Base-by-base conservation (phyloP, 1,140 invertebrate species). In the Achatina immaculata region DNA sequence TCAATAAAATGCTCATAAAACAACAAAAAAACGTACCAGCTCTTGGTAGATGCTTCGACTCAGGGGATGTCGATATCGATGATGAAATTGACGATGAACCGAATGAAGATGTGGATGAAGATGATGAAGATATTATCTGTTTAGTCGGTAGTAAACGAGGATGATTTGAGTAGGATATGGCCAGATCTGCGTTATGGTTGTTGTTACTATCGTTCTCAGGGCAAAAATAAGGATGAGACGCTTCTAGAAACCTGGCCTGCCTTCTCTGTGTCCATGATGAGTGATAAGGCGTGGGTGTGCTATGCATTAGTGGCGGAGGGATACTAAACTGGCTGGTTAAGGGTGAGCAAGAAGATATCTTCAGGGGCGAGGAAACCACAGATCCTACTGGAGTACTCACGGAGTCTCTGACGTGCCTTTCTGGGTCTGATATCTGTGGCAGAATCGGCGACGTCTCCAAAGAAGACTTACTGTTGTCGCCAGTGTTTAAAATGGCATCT, bases 401-500 rank as follows among this genome's bases (percentile, higher is more conserved):
- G 9, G 68, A 6, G 14, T 71, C 38, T 40, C 19, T 6, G 6
- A 69, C 6, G 4, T 6, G 40, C 31, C 34, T 42, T 7, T 16
- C 66, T 0, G 21, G 7, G 24, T 71, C 4, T 14, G 36, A 6
- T 71, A 40, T 31, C 24, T 21, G 38, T 21, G 14, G 1, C 9
- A 16, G 16, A 28, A 3, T 34, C 21, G 68, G 36, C 11, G 38
- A 42, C 24, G 42, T 28, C 7, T 24, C 68, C 36, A 42, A 9
- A 4, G 1, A 19, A 31, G 72, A 51, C 51, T 74, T 48, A 36
- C 16, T 31, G 34, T 38, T 40, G 19, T 77, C 55, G 24, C 65
- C 76, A 31, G 45, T 66, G 7, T 24, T 68, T 36, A 78, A 48
- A 69, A 78, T 78, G 11, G 42, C 58, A 36, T 78, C 76, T 28